Conservation (phyloP, 1,140 invertebrate genomes). For the Philotrypesis tridentata region DNA sequence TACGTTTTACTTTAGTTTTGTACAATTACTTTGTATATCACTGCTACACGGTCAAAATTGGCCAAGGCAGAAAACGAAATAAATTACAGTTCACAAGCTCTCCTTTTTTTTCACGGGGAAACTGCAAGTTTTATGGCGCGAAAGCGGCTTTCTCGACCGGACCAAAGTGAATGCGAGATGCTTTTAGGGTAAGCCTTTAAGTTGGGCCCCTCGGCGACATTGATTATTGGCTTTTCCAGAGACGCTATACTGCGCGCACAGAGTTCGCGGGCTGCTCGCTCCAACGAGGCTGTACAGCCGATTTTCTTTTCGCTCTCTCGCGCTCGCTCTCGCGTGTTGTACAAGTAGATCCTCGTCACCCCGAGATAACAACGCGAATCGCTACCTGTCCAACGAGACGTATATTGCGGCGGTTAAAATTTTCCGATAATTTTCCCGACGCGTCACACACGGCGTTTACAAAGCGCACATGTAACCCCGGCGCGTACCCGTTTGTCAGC, state of each 20-base stretch:
- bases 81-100: no score
- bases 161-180: conserved; percentile 25
- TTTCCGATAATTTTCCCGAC: neutral
- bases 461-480: conserved; percentile 30
- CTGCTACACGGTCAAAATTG: no score
- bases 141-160: neutral
- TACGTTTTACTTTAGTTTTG: no score
- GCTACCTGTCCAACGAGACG: no score
- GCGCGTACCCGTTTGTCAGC: neutral
- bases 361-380: no score
- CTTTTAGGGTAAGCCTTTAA: conserved; percentile 21
- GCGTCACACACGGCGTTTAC: neutral
- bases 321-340: no score
- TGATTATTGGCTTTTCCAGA: conserved; percentile 26
- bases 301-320: no score
- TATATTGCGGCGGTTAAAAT: neutral
- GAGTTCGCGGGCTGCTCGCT: neutral
- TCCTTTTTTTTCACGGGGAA: neutral
- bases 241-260: neutral
- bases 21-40: no score
- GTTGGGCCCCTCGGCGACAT: neutral
- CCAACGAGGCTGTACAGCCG: no score
- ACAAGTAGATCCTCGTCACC: no score
- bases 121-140: conserved; percentile 2
- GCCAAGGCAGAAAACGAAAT: no score